Percentiles rank a stretch among this genome's conserved stretches.
Evolutionary conservation across 1,140 invertebrate genomes (phyloP).

Genomic region (Ceratina japonica): DNA sequence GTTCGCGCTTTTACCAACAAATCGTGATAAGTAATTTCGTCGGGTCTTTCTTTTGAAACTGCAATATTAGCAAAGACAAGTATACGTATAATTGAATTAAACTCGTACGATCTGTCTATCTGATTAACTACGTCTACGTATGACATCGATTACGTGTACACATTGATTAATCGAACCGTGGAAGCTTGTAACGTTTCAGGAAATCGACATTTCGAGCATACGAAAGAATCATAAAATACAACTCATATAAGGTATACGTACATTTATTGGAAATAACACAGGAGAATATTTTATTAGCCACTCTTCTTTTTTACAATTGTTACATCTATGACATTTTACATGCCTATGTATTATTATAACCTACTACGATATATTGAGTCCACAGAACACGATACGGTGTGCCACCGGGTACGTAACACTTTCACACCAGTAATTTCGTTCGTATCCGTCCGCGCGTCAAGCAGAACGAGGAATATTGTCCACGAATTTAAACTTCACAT

Average conservation of each 20-base stretch:
- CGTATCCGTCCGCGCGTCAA: conserved; percentile 25
- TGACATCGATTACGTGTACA: neutral
- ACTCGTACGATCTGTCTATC: neutral
- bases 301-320: conserved; percentile 48
- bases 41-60: conserved; percentile 22
- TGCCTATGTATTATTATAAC: conserved; percentile 48
- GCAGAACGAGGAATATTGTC: conserved; percentile 25
- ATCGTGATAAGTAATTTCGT: conserved; percentile 15
- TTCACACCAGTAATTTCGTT: conserved; percentile 22
- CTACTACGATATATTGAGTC: conserved; percentile 39
- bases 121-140: conserved; percentile 13
- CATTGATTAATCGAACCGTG: conserved; percentile 4
- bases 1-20: conserved; percentile 41
- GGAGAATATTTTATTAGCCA: conserved; percentile 48
- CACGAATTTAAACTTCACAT: conserved; percentile 45
- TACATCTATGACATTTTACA: conserved; percentile 48
- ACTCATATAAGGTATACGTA: conserved; percentile 45
- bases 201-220: conserved; percentile 12
- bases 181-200: conserved; percentile 15
- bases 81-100: conserved; percentile 21
- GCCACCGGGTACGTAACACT: conserved; percentile 19
- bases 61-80: conserved; percentile 20
- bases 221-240: conserved; percentile 40
- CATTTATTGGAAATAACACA: conserved; percentile 50
- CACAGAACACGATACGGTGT: conserved; percentile 16